Base-by-base conservation (phyloP, 2,113 vertebrate species). In the Pollachius pollachius region DNA sequence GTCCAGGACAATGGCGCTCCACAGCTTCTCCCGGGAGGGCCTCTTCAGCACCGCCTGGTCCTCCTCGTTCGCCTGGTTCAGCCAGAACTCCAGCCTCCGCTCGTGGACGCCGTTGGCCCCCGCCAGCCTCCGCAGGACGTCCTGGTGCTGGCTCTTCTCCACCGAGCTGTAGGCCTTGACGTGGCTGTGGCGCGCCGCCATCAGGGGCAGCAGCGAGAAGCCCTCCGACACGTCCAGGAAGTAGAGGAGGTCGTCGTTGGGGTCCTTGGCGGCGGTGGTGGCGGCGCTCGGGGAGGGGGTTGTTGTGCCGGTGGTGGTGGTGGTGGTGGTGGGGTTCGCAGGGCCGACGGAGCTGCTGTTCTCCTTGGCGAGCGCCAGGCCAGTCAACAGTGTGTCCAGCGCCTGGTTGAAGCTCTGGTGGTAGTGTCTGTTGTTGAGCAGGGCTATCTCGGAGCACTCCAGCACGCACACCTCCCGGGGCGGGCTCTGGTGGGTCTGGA, bases 1-100 rank as follows among this genome's bases (percentile, higher is more conserved):
- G 90, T 99, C 97, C 84, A 99, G 84, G 72, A 98, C 92, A 72
- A 99, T 98, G 89, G 95, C 95, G 57, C 94, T 97, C 97, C 97
- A 99, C 73, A 96, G 61, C 79, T 95, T 96, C 87, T 98, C 96
- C 2, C 92, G 92, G 52, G 94, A 92, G 0, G 96, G 97, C 77
- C 96, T 92, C 83, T 98, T 93, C 15, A 99, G 84, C 73, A 95
- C 84, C 6, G 91, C 89, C 37, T 90, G 93, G 73, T 98, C 96
- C 21, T 97, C 95, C 75, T 97, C 94, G 23, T 23, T 23, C 37
- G 92, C 84, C 0, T 94, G 93, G 76, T 91, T 93, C 74, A 98
- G 91, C 97, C 96, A 99, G 89, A 98, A 99, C 80, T 98, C 93
- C 2, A 98, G 78, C 0, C 89, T 86, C 61, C 94, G 88, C 62